Conservation (phyloP, 2,888 invertebrate species). For the Cyclophora albipunctata region DNA sequence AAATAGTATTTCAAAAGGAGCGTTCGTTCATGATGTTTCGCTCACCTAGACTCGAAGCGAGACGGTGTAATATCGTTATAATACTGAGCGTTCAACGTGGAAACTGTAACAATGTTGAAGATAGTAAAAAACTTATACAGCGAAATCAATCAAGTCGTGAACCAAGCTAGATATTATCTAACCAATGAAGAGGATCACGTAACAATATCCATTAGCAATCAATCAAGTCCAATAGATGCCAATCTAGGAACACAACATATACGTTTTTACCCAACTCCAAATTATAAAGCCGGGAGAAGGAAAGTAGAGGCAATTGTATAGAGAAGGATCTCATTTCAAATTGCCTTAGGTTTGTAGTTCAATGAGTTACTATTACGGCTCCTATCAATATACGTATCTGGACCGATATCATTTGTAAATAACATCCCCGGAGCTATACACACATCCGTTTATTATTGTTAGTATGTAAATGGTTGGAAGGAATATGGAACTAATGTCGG, state of each 20-base stretch:
- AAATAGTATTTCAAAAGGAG: conserved; percentile 31
- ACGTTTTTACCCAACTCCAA: conserved; percentile 28
- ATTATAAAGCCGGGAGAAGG: conserved; percentile 34
- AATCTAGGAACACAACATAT: conserved; percentile 35
- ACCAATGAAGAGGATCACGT: conserved; percentile 31
- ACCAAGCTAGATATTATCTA: conserved; percentile 24
- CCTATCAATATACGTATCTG: conserved; percentile 38
- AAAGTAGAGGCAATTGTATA: conserved; percentile 44
- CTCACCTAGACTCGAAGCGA: conserved; percentile 11
- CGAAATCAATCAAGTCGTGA: conserved; percentile 28
- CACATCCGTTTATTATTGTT: conserved; percentile 54
- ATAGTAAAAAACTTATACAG: conserved; percentile 20
- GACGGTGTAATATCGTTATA: conserved; percentile 13
- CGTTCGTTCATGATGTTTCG: conserved; percentile 26
- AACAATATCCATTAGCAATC: conserved; percentile 52
- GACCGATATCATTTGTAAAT: conserved; percentile 47
- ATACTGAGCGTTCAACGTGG: conserved; percentile 5
- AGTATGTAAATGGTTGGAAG: conserved; percentile 39
- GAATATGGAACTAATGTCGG: conserved; percentile 47
- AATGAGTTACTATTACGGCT: conserved; percentile 38
- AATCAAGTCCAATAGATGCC: conserved; percentile 36
- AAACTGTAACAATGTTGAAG: conserved; percentile 16
- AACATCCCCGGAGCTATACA: conserved; percentile 38
- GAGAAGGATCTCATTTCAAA: conserved; percentile 43
- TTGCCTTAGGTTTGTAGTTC: conserved; percentile 43